Conservation (phyloP, 2,797 vertebrate genomes). For the Tauraco hartlaubi region DNA sequence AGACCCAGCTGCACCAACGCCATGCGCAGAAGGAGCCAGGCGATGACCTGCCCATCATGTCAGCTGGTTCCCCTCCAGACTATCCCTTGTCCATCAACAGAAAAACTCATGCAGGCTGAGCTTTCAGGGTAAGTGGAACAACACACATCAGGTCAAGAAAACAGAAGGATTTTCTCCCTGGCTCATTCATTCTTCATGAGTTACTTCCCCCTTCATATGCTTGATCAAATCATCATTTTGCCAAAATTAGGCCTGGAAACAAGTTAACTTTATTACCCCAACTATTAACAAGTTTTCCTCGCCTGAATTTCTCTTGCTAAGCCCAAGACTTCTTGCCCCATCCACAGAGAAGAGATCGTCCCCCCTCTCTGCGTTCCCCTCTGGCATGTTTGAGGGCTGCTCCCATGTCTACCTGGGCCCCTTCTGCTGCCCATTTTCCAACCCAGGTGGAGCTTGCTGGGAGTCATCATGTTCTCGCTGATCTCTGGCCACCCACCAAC, state of each 20-base stretch:
- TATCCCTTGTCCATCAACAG: not conserved
- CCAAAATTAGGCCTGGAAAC: not conserved
- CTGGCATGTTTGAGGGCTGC: not conserved
- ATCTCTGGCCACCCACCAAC: not conserved
- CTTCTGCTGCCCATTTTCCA: not conserved
- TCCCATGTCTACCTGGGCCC: not conserved
- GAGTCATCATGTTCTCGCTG: not conserved
- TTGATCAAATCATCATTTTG: not conserved
- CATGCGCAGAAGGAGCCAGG: not conserved
- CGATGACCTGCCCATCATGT: fast-evolving
- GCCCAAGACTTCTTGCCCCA: not conserved
- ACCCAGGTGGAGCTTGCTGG: not conserved
- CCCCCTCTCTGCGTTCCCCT: not conserved
- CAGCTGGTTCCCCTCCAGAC: not conserved
- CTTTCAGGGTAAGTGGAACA: not conserved
- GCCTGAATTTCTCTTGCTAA: not conserved
- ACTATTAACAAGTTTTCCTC: not conserved
- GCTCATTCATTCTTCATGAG: not conserved
- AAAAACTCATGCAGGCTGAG: not conserved
- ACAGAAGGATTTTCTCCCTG: not conserved
- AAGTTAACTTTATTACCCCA: not conserved
- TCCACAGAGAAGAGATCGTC: not conserved
- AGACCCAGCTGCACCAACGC: fast-evolving
- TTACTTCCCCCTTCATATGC: not conserved
- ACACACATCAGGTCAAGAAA: not conserved